phyloP scores from a whole-genome alignment of 2,113 vertebrate species.

The Oncorhynchus gorbuscha region DNA sequence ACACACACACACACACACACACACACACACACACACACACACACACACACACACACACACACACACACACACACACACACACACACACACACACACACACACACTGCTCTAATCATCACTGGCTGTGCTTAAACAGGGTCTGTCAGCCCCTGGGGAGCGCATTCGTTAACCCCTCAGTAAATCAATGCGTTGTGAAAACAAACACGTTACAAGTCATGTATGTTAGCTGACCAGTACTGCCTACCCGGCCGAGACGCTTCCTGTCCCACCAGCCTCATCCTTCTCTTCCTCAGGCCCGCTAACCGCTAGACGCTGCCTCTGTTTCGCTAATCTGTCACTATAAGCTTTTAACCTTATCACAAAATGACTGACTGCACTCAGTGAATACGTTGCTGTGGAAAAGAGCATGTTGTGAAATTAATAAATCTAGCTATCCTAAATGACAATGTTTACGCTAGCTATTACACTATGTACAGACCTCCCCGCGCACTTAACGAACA shows the following conservation, averaged over 20 bases:
- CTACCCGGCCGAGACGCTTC: slow-evolving; percentile 30
- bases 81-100: no score
- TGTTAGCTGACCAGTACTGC: not conserved
- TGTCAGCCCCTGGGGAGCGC: slow-evolving; percentile 37
- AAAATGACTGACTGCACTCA: no score
- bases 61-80: no score
- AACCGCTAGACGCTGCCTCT: not conserved
- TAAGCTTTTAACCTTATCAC: slow-evolving; percentile 39
- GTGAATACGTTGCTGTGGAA: no score
- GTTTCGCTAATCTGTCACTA: slow-evolving; percentile 23
- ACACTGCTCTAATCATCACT: slow-evolving; percentile 31
- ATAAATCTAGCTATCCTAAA: no score
- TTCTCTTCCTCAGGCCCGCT: slow-evolving; percentile 37
- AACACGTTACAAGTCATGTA: slow-evolving; percentile 20
- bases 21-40: no score
- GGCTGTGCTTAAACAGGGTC: slow-evolving; percentile 36
- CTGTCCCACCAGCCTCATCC: slow-evolving; percentile 38
- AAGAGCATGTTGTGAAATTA: no score
- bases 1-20: no score
- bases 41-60: no score
- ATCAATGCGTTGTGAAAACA: slow-evolving; percentile 31
- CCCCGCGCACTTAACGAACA: no score
- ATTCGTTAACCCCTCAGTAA: slow-evolving; percentile 40
- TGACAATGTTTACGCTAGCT: no score
- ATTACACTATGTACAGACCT: no score